A percentile compares a stretch with the other conserved stretches of the same genome.
phyloP scores from a whole-genome alignment of 2,797 vertebrate species.

The Steatocranus sp. region DNA sequence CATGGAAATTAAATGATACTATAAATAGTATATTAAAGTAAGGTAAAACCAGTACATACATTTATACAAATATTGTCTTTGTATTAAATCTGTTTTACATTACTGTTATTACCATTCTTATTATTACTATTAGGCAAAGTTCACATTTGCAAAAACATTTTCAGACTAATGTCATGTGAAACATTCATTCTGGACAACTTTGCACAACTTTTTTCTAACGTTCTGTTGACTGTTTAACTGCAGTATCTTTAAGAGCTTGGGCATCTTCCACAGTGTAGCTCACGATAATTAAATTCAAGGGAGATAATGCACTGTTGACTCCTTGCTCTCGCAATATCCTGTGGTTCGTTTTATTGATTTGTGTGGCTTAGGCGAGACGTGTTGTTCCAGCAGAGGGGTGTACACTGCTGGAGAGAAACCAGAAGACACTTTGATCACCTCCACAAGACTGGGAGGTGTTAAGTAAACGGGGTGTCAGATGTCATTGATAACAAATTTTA shows the following conservation, averaged over 20 bases:
- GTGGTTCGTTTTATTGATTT: constrained; percentile 33
- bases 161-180: neutral
- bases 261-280: constrained; percentile 16
- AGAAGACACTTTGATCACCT: constrained; percentile 12
- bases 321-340: constrained; percentile 14
- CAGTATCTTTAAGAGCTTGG: constrained; percentile 20
- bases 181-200: neutral
- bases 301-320: constrained; percentile 14
- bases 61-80: neutral
- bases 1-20: neutral
- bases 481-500: constrained; percentile 3
- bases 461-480: constrained; percentile 11
- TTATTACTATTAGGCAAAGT: neutral
- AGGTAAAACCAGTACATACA: neutral
- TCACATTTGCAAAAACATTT: neutral
- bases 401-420: neutral
- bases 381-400: constrained; percentile 13
- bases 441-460: neutral
- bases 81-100: neutral
- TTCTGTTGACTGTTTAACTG: neutral
- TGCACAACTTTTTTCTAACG: neutral
- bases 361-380: constrained; percentile 4
- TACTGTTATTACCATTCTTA: neutral
- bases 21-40: neutral
- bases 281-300: constrained; percentile 27